A percentile compares a stretch with the other conserved stretches of the same genome.
Conservation (phyloP, 2,888 invertebrate genomes). For the Lycia hirtaria region DNA sequence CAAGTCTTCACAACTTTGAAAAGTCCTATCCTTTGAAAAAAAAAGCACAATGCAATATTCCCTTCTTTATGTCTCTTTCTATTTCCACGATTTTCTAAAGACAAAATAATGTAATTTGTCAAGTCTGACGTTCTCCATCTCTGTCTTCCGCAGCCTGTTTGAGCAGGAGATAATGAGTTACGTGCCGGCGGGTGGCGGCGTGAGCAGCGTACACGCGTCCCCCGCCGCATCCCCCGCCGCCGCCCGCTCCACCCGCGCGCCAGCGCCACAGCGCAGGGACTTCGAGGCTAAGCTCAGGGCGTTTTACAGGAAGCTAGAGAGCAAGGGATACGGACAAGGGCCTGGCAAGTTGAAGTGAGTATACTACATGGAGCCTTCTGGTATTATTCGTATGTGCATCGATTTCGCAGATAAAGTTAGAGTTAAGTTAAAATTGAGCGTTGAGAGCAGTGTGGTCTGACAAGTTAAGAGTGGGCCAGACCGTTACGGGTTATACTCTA, state of each 20-base stretch:
- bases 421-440: too few species aligned
- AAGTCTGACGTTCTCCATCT: conserved; percentile 12
- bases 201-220: conserved; percentile 81
- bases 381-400: too few species aligned
- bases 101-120: not conserved
- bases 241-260: conserved; percentile 91
- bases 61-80: too few species aligned
- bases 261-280: conserved; percentile 96
- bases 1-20: too few species aligned
- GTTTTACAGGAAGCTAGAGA: conserved; percentile 97
- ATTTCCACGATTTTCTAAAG: too few species aligned
- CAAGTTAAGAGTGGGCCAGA: too few species aligned
- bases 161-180: conserved; percentile 99
- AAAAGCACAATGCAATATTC: too few species aligned
- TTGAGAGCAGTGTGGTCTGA: too few species aligned
- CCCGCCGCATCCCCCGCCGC: conserved; percentile 93
- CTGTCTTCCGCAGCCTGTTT: conserved; percentile 90
- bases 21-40: too few species aligned
- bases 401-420: too few species aligned
- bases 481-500: too few species aligned
- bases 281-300: conserved; percentile 97
- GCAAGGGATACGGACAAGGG: conserved; percentile 98
- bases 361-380: too few species aligned
- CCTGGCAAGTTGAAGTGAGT: conserved; percentile 98
- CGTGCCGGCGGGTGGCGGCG: conserved; percentile 88